Percentiles rank a stretch among this genome's conserved stretches.
These are phyloP conservation scores for Marmota monax DNA, from an alignment of 2,113 vertebrate genomes.

Conservation along the genomic window DNA sequence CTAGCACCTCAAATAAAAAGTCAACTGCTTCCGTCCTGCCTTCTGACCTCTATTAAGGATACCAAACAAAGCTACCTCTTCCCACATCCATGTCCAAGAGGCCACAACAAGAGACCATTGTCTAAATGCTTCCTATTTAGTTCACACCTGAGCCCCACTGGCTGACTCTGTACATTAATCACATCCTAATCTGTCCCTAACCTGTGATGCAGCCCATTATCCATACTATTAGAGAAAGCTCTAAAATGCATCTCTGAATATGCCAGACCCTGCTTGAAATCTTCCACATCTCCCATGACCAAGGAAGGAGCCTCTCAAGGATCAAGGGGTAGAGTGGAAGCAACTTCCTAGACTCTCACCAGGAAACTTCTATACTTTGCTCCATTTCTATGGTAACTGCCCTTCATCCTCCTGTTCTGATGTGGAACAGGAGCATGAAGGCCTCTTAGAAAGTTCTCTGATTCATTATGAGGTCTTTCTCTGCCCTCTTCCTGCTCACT, in stretches of 20 bases:
- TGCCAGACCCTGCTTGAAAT: neutral
- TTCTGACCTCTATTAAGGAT: neutral
- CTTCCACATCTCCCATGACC: neutral
- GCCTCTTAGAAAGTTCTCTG: neutral
- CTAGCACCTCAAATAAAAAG: neutral
- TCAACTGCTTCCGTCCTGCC: neutral
- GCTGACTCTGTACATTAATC: neutral
- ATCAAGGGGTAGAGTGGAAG: neutral
- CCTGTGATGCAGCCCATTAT: neutral
- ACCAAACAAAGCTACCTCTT: neutral
- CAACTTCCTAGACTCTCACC: too few species aligned
- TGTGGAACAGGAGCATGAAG: neutral
- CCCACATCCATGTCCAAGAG: neutral
- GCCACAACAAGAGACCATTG: fast-evolving
- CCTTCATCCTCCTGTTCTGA: neutral
- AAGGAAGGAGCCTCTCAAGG: neutral
- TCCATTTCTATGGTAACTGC: neutral
- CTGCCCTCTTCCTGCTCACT: neutral
- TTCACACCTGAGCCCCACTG: neutral
- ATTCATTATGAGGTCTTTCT: neutral
- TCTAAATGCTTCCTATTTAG: neutral
- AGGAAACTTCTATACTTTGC: neutral
- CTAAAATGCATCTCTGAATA: neutral
- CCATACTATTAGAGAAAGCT: neutral
- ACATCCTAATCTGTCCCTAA: neutral